phyloP scores from a whole-genome alignment of 1,140 invertebrate species.

The Halotydeus destructor region DNA sequence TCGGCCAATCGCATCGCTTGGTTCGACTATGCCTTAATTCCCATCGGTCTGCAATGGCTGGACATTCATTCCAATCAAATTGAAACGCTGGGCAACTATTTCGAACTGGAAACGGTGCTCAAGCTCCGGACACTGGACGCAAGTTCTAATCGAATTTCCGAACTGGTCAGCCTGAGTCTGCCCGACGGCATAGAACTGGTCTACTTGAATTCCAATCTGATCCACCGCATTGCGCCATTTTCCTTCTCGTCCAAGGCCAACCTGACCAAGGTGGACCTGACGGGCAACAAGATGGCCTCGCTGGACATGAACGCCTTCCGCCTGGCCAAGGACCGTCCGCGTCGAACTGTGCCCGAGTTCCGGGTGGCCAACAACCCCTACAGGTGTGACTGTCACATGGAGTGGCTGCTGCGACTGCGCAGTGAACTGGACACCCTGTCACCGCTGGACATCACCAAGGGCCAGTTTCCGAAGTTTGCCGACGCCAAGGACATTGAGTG shows the following conservation, averaged over 20 bases:
- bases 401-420: too few relatives aligned
- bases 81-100: conserved; percentile 60
- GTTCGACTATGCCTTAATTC: conserved; percentile 74
- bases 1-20: conserved; percentile 69
- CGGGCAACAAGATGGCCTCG: conserved; percentile 57
- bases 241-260: conserved; percentile 63
- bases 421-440: conserved; percentile 48
- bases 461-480: conserved; percentile 64
- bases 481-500: conserved; percentile 67
- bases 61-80: conserved; percentile 76
- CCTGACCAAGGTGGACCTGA: conserved; percentile 57
- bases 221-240: conserved; percentile 49
- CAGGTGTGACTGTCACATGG: conserved; percentile 68
- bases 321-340: conserved; percentile 22
- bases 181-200: conserved; percentile 54
- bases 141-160: conserved; percentile 54
- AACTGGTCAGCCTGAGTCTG: conserved; percentile 44
- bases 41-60: conserved; percentile 59
- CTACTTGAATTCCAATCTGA: conserved; percentile 60
- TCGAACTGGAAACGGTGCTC: conserved; percentile 43
- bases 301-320: conserved; percentile 59
- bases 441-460: conserved; percentile 31
- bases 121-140: conserved; percentile 42
- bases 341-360: conserved; percentile 46
- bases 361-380: conserved; percentile 69